Evolutionary conservation across 2,113 vertebrate species (phyloP).

Genomic region (Menidia beryllina): DNA sequence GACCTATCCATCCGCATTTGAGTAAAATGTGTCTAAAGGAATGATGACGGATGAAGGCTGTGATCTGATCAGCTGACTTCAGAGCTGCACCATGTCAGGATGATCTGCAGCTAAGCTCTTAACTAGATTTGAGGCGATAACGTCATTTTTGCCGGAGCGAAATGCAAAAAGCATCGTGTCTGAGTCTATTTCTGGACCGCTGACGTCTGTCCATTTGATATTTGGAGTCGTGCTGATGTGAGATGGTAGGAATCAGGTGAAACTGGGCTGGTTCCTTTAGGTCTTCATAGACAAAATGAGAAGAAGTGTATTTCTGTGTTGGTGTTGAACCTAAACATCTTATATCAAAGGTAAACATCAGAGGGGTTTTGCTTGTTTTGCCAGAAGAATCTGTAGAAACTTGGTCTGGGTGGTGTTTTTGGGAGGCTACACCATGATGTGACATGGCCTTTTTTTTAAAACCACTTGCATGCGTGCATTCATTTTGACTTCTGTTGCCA

Average conservation of each 20-base stretch:
- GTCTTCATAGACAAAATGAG: neutral
- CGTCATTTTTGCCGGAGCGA: slow-evolving; percentile 48
- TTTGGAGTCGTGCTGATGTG: slow-evolving; percentile 21
- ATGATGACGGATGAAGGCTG: slow-evolving; percentile 4
- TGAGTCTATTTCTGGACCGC: slow-evolving; percentile 61
- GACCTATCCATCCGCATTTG: slow-evolving; percentile 24
- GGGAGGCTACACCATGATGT: no score
- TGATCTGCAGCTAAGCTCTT: slow-evolving; percentile 66
- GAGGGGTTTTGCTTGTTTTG: neutral
- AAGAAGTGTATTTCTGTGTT: neutral
- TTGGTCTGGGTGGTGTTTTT: neutral
- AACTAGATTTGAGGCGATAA: slow-evolving; percentile 68
- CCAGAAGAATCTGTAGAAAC: neutral
- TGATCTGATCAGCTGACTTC: slow-evolving; percentile 54
- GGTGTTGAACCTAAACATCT: neutral
- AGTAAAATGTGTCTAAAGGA: slow-evolving; percentile 32
- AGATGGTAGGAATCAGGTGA: neutral
- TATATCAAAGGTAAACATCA: no score
- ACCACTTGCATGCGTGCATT: no score
- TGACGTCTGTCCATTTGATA: slow-evolving; percentile 38
- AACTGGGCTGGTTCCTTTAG: neutral
- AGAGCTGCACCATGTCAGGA: slow-evolving; percentile 53
- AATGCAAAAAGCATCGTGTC: slow-evolving; percentile 33
- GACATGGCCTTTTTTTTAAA: no score
- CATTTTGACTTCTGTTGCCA: no score